Percentiles rank a stretch among this genome's conserved stretches.
phyloP scores from a whole-genome alignment of 2,113 vertebrate species.

The Sphaerodactylus townsendi region DNA sequence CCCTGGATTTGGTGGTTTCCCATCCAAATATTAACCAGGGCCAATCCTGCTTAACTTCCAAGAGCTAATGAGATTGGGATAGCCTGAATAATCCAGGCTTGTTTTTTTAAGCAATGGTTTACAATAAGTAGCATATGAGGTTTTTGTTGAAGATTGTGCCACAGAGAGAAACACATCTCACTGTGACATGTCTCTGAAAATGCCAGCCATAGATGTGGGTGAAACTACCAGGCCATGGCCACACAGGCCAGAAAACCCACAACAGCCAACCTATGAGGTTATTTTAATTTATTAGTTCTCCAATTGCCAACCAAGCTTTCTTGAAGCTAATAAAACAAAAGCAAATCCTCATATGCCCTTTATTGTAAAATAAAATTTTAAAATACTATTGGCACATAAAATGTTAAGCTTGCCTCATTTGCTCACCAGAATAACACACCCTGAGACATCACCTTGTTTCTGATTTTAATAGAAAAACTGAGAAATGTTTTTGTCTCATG shows the following conservation, averaged over 20 bases:
- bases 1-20: too few species aligned
- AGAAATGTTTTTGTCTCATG: constrained; percentile 55
- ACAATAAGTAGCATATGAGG: constrained; percentile 73
- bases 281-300: constrained; percentile 69
- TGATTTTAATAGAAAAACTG: constrained; percentile 63
- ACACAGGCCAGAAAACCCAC: too few species aligned
- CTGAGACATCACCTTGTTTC: constrained; percentile 49
- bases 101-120: constrained; percentile 57
- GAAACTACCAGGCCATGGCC: too few species aligned
- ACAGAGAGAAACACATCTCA: too few species aligned
- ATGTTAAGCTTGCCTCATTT: constrained; percentile 53
- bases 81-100: neutral
- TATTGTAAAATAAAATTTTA: constrained; percentile 59
- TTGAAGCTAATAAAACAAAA: constrained; percentile 69
- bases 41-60: too few species aligned
- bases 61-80: too few species aligned
- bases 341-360: constrained; percentile 57
- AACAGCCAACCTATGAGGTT: too few species aligned
- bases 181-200: too few species aligned
- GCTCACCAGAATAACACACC: constrained; percentile 47
- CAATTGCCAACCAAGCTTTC: constrained; percentile 66
- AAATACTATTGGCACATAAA: constrained; percentile 57
- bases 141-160: too few species aligned
- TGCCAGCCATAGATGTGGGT: too few species aligned
- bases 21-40: too few species aligned